Percentiles rank a stretch among this genome's conserved stretches.
Evolutionary conservation across 2,888 invertebrate species (phyloP).

Genomic region (Drosophila buzzatii): DNA sequence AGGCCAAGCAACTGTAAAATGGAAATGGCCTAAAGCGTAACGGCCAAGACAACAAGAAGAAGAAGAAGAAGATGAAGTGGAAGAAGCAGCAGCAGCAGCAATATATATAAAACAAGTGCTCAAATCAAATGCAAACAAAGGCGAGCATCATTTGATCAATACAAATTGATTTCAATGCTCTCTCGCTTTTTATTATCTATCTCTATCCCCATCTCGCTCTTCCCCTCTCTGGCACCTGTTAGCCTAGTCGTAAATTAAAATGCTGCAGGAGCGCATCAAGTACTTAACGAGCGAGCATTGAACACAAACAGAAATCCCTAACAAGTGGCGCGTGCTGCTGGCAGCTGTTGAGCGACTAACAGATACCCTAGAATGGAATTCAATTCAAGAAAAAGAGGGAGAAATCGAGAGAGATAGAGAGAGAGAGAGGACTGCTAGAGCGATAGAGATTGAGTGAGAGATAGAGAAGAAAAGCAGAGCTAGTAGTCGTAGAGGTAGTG

Average conservation of each 20-base stretch:
- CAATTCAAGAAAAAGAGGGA: background rate
- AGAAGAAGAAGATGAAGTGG: conserved; percentile 2
- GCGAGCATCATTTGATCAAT: conserved; percentile 6
- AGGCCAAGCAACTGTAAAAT: conserved; percentile 77
- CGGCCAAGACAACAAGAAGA: conserved; percentile 26
- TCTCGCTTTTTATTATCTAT: conserved; percentile 32
- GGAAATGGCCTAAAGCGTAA: conserved; percentile 32
- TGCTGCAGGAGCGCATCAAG: conserved; percentile 56
- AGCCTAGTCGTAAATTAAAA: conserved; percentile 64
- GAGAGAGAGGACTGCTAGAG: background rate
- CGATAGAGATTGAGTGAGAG: background rate
- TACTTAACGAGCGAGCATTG: conserved; percentile 49
- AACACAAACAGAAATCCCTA: conserved; percentile 37
- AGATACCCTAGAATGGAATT: background rate
- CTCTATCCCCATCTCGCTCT: background rate
- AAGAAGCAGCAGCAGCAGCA: too few relatives aligned
- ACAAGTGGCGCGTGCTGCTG: background rate
- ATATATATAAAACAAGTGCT: background rate
- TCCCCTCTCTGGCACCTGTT: conserved; percentile 4
- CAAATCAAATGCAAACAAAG: conserved; percentile 18
- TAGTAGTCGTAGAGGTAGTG: too few relatives aligned
- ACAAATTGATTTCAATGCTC: conserved; percentile 25
- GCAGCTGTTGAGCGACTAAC: background rate
- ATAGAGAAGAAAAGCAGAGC: background rate
- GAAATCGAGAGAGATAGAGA: background rate